A percentile compares a stretch with the other conserved stretches of the same genome.
Evolutionary conservation across 1,140 invertebrate genomes (phyloP).

Genomic region (Prorops nasuta): DNA sequence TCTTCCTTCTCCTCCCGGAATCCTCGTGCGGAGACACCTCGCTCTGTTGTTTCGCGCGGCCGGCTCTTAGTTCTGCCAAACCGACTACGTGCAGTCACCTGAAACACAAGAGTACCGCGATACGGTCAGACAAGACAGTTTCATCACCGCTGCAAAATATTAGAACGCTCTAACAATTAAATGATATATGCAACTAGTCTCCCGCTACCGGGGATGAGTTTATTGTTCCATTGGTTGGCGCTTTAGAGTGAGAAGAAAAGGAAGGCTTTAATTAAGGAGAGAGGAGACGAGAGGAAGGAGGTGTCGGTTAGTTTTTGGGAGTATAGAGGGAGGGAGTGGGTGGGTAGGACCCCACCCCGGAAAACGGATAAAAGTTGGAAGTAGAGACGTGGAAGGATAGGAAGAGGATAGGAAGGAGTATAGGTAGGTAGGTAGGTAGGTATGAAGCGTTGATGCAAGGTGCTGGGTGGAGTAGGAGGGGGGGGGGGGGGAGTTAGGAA

Average conservation of each 20-base stretch:
- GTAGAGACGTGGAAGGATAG: slow-evolving; percentile 50
- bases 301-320: background rate
- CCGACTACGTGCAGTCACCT: too few species aligned
- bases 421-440: slow-evolving; percentile 24
- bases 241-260: too few species aligned
- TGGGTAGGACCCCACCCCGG: background rate
- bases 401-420: slow-evolving; percentile 40
- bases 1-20: slow-evolving; percentile 11
- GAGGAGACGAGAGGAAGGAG: background rate
- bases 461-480: too few species aligned
- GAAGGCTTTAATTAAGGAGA: background rate
- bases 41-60: too few species aligned
- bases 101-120: slow-evolving; percentile 20
- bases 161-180: too few species aligned
- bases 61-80: too few species aligned
- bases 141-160: too few species aligned
- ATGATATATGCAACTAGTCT: too few species aligned
- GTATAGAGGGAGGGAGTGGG: background rate
- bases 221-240: too few species aligned
- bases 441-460: too few species aligned
- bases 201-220: too few species aligned
- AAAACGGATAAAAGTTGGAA: slow-evolving; percentile 36
- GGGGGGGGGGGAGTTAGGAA: slow-evolving; percentile 18
- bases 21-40: slow-evolving; percentile 3
- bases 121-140: background rate